A percentile compares a stretch with the other conserved stretches of the same genome.
Evolutionary conservation across 2,888 invertebrate genomes (phyloP).

Genomic region (Acrobasis repandana): DNA sequence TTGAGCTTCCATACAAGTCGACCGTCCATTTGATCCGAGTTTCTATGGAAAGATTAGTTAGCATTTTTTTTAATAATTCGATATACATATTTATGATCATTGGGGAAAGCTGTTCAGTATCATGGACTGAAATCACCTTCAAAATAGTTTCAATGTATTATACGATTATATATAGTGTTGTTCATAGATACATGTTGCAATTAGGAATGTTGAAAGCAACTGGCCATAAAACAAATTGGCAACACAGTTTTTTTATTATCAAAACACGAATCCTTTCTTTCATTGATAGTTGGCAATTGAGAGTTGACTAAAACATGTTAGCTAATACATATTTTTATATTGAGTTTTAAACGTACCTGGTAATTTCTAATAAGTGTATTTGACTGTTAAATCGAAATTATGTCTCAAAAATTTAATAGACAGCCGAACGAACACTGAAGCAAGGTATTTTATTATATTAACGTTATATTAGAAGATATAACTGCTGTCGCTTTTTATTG

Average conservation of each 20-base stretch:
- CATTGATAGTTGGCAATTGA: neutral
- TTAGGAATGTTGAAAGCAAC: slow-evolving; percentile 4
- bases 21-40: too few relatives aligned
- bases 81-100: too few relatives aligned
- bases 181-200: slow-evolving; percentile 27
- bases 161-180: slow-evolving; percentile 13
- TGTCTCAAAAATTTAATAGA: neutral
- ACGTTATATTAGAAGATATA: neutral
- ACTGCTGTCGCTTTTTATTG: slow-evolving; percentile 6
- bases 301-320: slow-evolving; percentile 12
- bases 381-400: slow-evolving; percentile 21
- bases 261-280: slow-evolving; percentile 1
- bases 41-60: too few relatives aligned
- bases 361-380: slow-evolving; percentile 19
- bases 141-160: too few relatives aligned
- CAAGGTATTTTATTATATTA: slow-evolving; percentile 5
- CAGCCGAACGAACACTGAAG: neutral
- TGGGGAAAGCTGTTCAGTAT: too few relatives aligned
- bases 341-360: slow-evolving; percentile 20
- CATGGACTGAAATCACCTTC: too few relatives aligned
- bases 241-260: neutral
- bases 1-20: too few relatives aligned
- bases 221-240: slow-evolving; percentile 18
- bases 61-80: too few relatives aligned
- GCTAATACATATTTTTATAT: slow-evolving; percentile 20